These are phyloP conservation scores for Myotis pilosus DNA, from an alignment of 2,797 vertebrate genomes.

Conservation along the genomic window DNA sequence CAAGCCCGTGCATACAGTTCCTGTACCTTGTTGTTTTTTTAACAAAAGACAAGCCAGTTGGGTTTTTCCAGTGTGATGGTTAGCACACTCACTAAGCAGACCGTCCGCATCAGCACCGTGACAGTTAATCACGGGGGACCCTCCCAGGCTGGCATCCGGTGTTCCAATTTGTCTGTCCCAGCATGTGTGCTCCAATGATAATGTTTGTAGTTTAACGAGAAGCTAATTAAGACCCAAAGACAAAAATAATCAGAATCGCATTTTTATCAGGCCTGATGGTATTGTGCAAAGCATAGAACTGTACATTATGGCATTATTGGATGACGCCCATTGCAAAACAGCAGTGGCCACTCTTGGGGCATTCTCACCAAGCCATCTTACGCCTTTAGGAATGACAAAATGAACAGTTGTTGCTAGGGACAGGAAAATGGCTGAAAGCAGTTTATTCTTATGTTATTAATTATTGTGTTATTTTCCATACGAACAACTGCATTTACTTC, in stretches of 20 bases:
- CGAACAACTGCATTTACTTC: background rate
- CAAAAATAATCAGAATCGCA: constrained; percentile 26
- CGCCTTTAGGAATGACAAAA: background rate
- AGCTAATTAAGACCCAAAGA: constrained; percentile 63
- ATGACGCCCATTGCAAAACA: background rate
- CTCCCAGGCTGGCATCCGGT: constrained; percentile 57
- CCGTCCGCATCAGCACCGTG: constrained; percentile 80
- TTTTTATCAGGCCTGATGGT: constrained; percentile 48
- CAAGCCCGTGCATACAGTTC: constrained; percentile 67
- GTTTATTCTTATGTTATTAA: background rate
- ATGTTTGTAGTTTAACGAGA: constrained; percentile 53
- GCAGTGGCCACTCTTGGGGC: background rate
- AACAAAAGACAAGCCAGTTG: constrained; percentile 80
- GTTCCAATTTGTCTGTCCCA: constrained; percentile 57
- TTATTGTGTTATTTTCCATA: background rate
- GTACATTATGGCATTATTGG: background rate
- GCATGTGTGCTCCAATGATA: constrained; percentile 32
- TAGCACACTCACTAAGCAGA: constrained; percentile 73
- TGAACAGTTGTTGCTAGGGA: background rate
- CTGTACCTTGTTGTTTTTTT: constrained; percentile 70
- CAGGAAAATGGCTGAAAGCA: background rate
- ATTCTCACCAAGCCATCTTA: background rate
- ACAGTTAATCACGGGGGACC: constrained; percentile 81
- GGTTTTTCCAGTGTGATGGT: constrained; percentile 80
- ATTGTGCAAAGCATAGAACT: background rate